Conservation (phyloP, 2,797 vertebrate species). For the Melanogrammus aeglefinus region DNA sequence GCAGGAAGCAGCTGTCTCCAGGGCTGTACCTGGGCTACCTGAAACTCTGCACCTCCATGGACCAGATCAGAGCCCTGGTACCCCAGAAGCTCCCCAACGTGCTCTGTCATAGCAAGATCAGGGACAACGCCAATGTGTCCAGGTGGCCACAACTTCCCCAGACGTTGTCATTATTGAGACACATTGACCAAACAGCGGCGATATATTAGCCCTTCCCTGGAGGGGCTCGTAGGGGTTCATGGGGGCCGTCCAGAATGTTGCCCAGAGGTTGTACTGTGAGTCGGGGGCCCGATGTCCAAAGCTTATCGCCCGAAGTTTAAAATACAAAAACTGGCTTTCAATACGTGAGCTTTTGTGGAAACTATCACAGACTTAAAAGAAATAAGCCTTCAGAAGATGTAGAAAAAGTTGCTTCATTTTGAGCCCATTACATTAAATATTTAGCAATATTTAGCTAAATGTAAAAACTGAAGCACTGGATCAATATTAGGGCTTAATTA, state of each 20-base stretch:
- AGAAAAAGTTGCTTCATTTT: no score
- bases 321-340: no score
- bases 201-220: background rate
- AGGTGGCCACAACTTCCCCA: constrained; percentile 68
- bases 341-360: no score
- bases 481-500: background rate
- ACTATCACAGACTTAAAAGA: no score
- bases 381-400: no score
- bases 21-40: constrained; percentile 90
- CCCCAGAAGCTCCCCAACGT: constrained; percentile 86
- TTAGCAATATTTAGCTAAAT: no score
- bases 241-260: no score
- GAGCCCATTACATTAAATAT: no score
- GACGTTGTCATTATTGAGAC: background rate
- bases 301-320: no score
- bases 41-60: constrained; percentile 89
- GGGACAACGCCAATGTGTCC: constrained; percentile 86
- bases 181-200: background rate
- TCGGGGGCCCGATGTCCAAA: no score
- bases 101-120: constrained; percentile 86
- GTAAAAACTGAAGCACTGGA: background rate
- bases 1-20: constrained; percentile 78
- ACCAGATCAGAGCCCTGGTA: constrained; percentile 88
- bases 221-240: no score
- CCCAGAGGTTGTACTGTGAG: no score